Conservation (phyloP, 2,888 invertebrate species). For the Macrosiphum euphorbiae region DNA sequence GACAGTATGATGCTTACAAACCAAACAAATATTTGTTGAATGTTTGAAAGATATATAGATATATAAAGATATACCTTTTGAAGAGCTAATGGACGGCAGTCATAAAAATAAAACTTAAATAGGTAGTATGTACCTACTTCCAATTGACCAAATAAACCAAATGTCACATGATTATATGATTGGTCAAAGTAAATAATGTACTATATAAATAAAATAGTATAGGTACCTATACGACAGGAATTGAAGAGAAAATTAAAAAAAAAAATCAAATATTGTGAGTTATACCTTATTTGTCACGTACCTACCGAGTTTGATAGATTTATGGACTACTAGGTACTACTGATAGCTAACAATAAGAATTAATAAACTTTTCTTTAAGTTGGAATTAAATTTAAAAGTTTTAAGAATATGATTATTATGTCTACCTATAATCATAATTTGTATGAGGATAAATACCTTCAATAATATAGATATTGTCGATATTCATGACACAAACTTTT, state of each 20-base stretch:
- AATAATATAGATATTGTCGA: neutral
- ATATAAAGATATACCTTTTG: too few species aligned
- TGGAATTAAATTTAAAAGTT: neutral
- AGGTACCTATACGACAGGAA: neutral
- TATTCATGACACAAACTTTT: neutral
- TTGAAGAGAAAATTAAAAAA: neutral
- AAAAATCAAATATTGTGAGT: neutral
- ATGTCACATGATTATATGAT: neutral
- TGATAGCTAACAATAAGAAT: neutral
- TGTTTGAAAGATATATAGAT: neutral
- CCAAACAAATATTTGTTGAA: neutral
- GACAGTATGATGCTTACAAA: neutral
- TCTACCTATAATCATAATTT: neutral
- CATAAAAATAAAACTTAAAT: neutral
- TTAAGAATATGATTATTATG: neutral
- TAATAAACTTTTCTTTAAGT: neutral
- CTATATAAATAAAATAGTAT: too few species aligned
- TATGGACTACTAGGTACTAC: neutral
- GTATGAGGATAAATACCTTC: neutral
- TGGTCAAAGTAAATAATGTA: neutral
- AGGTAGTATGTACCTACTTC: neutral
- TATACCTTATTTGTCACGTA: neutral
- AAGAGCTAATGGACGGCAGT: neutral
- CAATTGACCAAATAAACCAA: neutral
- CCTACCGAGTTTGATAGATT: neutral